Percentiles rank a stretch among this genome's conserved stretches.
phyloP scores from a whole-genome alignment of 2,113 vertebrate species.

The Pogonocichla stellata region DNA sequence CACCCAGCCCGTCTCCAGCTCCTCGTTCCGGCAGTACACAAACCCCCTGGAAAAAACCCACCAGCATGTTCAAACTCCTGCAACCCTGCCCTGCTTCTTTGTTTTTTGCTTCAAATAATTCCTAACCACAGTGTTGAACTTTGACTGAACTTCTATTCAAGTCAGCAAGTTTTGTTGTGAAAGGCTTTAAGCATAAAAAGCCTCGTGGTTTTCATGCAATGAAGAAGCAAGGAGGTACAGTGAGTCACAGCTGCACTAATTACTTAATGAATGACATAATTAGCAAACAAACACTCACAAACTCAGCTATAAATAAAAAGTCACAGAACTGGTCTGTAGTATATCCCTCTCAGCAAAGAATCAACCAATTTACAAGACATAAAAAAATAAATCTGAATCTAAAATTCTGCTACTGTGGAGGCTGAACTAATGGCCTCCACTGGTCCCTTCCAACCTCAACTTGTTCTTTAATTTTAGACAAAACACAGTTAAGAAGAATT shows the following conservation, averaged over 20 bases:
- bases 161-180: background rate
- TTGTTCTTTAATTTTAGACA: background rate
- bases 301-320: background rate
- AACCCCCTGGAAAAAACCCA: conserved; percentile 82
- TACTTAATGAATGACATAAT: background rate
- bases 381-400: background rate
- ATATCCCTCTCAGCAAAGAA: background rate
- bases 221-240: background rate
- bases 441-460: background rate
- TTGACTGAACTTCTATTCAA: background rate
- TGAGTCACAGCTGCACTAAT: background rate
- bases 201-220: background rate
- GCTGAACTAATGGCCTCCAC: background rate
- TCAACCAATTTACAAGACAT: background rate
- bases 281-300: background rate
- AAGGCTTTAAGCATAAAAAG: background rate
- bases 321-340: background rate
- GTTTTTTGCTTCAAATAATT: background rate
- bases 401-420: background rate
- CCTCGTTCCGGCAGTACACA: conserved; percentile 96
- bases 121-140: background rate
- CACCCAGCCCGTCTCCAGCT: conserved; percentile 93
- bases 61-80: background rate
- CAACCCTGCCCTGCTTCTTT: background rate
- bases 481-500: background rate